Base-by-base conservation (phyloP, 2,797 vertebrate genomes). In the Neoniphon sammara region DNA sequence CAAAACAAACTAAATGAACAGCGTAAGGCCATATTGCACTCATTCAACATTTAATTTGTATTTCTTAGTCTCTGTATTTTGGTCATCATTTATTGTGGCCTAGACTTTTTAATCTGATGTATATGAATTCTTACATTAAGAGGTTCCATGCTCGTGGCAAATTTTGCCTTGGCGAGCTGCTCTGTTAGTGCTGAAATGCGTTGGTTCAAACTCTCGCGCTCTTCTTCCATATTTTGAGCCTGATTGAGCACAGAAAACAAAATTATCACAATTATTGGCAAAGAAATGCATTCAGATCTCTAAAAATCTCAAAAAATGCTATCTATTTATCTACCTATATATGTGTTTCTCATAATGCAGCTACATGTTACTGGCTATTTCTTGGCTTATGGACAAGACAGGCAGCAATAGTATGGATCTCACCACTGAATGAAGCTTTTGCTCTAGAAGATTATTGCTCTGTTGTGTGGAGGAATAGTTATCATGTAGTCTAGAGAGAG, bases 361-460 rank as follows among this genome's bases (percentile, higher is more conserved):
- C 8, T 31, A 57, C 10, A 18, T 18, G 27, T 10, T 57, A n/a
- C 4, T 15, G 30, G 55, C 18, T 34, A 34, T 34, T 34, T 59
- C n/a, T n/a, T 2, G 20, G 10, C 36, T 42, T 12, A 17, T 8
- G 18, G 25, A 12, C 5, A 31, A 56, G 17, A 57, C 30, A 34
- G 44, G 58, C 21, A 61, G 39, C 21, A 15, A 31, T 20, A 17
- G 12, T 1, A 18, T 21, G 10, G 21, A 18, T 61, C 88, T 94
- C 88, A 95, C 94, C 93, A 93, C 88, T 57, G 85, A 92, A 55
- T 91, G 85, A 59, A 93, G 87, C 70, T 88, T 93, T 73, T 93
- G 80, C 71, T 95, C 93, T 1, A 92, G 84, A 14, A 93, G 80
- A 68, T 67, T 85, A 55, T 94, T 94, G 52, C 85, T 93, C 77